A percentile compares a stretch with the other conserved stretches of the same genome.
phyloP scores from a whole-genome alignment of 2,888 invertebrate species.

The Agrotis ipsilon region DNA sequence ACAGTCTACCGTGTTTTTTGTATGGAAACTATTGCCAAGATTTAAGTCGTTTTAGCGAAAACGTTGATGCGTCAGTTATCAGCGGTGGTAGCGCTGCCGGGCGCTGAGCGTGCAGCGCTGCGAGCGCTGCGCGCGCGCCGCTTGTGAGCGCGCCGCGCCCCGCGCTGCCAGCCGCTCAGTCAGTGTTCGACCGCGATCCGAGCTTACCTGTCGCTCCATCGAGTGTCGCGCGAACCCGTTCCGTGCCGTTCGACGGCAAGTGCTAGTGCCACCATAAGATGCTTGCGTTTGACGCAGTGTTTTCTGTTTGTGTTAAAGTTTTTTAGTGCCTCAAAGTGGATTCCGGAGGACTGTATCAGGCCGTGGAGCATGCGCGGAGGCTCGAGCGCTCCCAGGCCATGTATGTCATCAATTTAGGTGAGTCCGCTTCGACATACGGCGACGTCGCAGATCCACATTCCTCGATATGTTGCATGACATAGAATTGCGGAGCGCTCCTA shows the following conservation, averaged over 20 bases:
- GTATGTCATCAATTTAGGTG: constrained; percentile 91
- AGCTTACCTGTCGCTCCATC: constrained; percentile 77
- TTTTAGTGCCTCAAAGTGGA: constrained; percentile 87
- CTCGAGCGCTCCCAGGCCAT: constrained; percentile 91
- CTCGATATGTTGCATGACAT: constrained; percentile 71
- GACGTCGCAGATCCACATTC: constrained; percentile 79
- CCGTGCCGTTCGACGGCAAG: constrained; percentile 79
- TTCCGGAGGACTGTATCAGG: constrained; percentile 89
- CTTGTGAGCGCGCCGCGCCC: constrained; percentile 60
- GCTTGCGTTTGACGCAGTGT: constrained; percentile 86
- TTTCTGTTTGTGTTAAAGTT: constrained; percentile 85
- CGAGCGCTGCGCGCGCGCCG: constrained; percentile 52
- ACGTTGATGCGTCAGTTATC: constrained; percentile 66
- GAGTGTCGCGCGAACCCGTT: constrained; percentile 72
- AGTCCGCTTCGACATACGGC: constrained; percentile 82
- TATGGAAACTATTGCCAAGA: constrained; percentile 77
- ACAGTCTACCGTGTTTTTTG: constrained; percentile 68
- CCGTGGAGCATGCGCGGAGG: constrained; percentile 89
- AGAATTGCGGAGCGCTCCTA: constrained; percentile 75
- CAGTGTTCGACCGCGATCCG: constrained; percentile 85
- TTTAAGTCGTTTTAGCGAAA: constrained; percentile 73
- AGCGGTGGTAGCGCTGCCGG: constrained; percentile 62
- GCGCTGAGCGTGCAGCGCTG: constrained; percentile 56
- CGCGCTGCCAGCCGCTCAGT: constrained; percentile 65
- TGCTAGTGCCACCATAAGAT: constrained; percentile 84